Base-by-base conservation (phyloP, 2,888 invertebrate species). In the Bhutanitis thaidina region DNA sequence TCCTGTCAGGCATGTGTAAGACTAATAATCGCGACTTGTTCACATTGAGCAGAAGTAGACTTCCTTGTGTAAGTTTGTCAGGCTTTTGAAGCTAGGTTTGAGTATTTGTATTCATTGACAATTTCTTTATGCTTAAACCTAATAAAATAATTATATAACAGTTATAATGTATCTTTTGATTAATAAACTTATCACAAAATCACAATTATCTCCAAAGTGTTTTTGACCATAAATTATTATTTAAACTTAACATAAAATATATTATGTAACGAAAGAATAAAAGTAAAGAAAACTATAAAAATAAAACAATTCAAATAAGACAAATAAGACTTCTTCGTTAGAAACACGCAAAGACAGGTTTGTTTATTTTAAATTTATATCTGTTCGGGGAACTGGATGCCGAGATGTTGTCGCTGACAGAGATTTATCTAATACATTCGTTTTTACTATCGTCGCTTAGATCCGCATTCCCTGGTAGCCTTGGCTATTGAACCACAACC, bases 381-480 rank as follows among this genome's bases (percentile, higher is more conserved):
- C 12, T 16, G 16, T 47, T 39, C 41, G 37, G 15, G 32, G 38
- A 14, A 32, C 34, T 36, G 47, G 43, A 43, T 34, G 16, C 20
- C 27, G 39, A 52, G 29, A 52, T 48, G 52, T 38, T 38, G 29
- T 36, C 15, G 47, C 27, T 34, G 27, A 29, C 35, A 36, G 16
- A 52, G 47, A 48, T 52, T 52, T 52, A 52, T 52, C 47, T 52
- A 16, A 34, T 36, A 27, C 34, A 52, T 52, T 52, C 29, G 52
- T 52, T 47, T 43, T 50, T 43, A 46, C 46, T 43, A 52, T 48
- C 38, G 38, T 27, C 30, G 9, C 38, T 39, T 34, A 47, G 52
- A 52, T 52, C 47, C 52, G 43, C 47, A 52, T 47, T 47, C 52
- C 37, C 52, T 39, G 47, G 47, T 52, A 47, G 47, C 52, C 47